Conservation (phyloP, 2,888 invertebrate genomes). For the Ceraclea dissimilis region DNA sequence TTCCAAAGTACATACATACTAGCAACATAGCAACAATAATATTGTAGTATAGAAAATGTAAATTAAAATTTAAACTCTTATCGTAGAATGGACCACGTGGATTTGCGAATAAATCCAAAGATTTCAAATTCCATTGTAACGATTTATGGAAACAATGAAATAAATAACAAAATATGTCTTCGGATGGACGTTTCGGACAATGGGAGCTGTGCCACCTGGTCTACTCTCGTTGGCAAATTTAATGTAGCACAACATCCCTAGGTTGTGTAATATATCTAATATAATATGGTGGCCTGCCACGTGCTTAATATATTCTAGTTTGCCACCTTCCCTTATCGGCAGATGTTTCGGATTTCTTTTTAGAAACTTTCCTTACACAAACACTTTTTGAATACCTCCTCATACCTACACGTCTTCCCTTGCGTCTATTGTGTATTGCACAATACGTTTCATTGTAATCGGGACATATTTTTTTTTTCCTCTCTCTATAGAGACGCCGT, state of each 20-base stretch:
- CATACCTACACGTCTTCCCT: conserved; percentile 12
- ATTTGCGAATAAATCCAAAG: too few species aligned
- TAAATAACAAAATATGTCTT: too few species aligned
- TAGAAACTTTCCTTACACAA: conserved; percentile 4
- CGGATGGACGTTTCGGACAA: not conserved
- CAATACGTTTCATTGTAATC: conserved; percentile 7
- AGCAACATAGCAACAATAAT: too few species aligned
- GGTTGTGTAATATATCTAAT: too few species aligned
- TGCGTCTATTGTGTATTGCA: conserved; percentile 14
- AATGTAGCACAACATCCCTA: conserved; percentile 7
- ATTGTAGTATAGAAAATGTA: too few species aligned
- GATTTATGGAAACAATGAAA: too few species aligned
- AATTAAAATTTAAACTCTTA: too few species aligned
- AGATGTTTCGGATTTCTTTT: conserved; percentile 22
- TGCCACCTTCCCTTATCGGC: conserved; percentile 11
- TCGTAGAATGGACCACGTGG: too few species aligned
- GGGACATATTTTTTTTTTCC: not conserved
- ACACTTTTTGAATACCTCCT: not conserved
- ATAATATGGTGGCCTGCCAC: conserved; percentile 10
- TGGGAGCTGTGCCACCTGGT: not conserved
- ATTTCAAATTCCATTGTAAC: too few species aligned
- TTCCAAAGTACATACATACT: too few species aligned
- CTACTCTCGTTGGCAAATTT: conserved; percentile 2
- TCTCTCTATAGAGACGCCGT: too few species aligned
- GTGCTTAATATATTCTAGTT: conserved; percentile 15